Evolutionary conservation across 2,797 vertebrate species (phyloP).

Genomic region (Gouania willdenowi): DNA sequence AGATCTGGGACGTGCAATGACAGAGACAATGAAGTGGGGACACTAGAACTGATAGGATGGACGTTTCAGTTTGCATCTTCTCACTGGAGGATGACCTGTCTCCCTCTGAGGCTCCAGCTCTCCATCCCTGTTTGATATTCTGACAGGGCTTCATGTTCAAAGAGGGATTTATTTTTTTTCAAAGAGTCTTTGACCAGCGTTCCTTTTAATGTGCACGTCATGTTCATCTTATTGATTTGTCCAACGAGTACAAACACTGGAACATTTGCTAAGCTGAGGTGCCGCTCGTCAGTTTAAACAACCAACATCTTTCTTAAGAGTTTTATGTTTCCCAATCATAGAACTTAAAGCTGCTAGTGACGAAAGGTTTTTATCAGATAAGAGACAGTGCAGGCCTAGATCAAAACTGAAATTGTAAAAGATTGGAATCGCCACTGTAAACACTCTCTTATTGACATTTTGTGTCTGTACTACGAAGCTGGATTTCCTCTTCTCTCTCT

Average conservation of each 20-base stretch:
- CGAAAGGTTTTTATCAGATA: too few relatives aligned
- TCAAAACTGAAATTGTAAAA: too few relatives aligned
- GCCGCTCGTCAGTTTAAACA: too few relatives aligned
- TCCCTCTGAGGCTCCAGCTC: constrained; percentile 1
- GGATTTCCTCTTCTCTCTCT: too few relatives aligned
- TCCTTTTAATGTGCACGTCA: not conserved
- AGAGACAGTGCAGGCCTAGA: too few relatives aligned
- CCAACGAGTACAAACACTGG: constrained; percentile 39
- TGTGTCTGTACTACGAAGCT: too few relatives aligned
- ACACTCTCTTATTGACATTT: too few relatives aligned
- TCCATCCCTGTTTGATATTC: not conserved
- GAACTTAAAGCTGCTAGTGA: too few relatives aligned
- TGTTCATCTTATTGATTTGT: not conserved
- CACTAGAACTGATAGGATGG: not conserved
- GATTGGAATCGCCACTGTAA: too few relatives aligned
- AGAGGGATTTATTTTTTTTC: not conserved
- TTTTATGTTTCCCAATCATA: too few relatives aligned
- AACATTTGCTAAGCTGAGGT: constrained; percentile 11
- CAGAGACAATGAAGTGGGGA: not conserved
- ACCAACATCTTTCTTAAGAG: too few relatives aligned
- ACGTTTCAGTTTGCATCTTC: constrained; percentile 28
- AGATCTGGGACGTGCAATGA: constrained; percentile 99
- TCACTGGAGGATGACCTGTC: constrained; percentile 2
- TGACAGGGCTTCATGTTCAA: constrained; percentile 2
- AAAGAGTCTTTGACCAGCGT: not conserved